phyloP scores from a whole-genome alignment of 2,797 vertebrate species.

The Eurystomus glaucurus region DNA sequence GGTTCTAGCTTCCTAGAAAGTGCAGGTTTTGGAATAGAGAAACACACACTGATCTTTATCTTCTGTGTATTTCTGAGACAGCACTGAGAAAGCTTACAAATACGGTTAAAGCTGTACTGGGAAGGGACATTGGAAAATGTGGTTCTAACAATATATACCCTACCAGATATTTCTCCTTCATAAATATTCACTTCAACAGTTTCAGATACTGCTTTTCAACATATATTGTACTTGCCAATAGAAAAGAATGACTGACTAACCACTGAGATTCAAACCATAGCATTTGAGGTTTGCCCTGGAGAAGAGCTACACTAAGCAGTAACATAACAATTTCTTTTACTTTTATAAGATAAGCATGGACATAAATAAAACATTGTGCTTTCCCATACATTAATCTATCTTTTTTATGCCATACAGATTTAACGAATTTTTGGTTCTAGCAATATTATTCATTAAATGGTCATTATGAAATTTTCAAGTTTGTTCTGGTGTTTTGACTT shows the following conservation, averaged over 20 bases:
- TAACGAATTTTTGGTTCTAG: slow-evolving; percentile 20
- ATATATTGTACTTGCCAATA: neutral
- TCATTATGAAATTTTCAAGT: slow-evolving; percentile 25
- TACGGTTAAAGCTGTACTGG: neutral
- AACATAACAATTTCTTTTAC: neutral
- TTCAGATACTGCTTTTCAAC: neutral
- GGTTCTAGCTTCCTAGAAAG: slow-evolving; percentile 12
- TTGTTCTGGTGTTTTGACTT: neutral
- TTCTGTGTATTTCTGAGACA: neutral
- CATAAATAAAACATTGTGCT: neutral
- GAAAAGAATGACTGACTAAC: neutral
- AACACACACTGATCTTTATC: neutral
- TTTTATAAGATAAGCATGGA: neutral
- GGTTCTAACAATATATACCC: neutral
- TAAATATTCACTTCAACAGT: neutral
- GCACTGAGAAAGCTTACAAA: neutral
- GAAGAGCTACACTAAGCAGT: neutral
- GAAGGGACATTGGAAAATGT: neutral
- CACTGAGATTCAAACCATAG: neutral
- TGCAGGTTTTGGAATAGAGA: neutral
- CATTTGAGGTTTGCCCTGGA: neutral
- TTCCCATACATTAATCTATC: neutral
- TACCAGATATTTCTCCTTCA: neutral
- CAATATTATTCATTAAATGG: neutral
- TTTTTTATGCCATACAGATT: neutral